These are phyloP conservation scores for Drosophila ochracea DNA, from an alignment of 2,888 invertebrate genomes.

Conservation along the genomic window DNA sequence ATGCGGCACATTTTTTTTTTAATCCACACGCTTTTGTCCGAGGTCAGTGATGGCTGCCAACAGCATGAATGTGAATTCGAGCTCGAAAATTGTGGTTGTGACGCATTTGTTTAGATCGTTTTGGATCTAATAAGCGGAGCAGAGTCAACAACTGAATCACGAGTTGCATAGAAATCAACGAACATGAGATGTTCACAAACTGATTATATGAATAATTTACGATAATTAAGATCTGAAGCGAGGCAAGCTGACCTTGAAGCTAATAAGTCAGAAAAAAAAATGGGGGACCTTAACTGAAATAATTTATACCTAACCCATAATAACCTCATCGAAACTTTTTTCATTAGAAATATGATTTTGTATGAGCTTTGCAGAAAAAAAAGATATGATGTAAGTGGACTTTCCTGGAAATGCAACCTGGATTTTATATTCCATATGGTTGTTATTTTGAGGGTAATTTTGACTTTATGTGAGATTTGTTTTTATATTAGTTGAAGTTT, in stretches of 20 bases:
- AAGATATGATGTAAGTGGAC: background rate
- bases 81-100: constrained; percentile 21
- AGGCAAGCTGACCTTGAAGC: constrained; percentile 21
- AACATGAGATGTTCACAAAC: constrained; percentile 5
- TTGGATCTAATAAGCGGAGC: constrained; percentile 31
- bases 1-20: constrained; percentile 14
- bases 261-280: constrained; percentile 3
- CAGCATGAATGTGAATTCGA: constrained; percentile 13
- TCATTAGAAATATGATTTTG: constrained; percentile 8
- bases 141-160: constrained; percentile 42
- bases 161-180: constrained; percentile 12
- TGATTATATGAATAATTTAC: constrained; percentile 39
- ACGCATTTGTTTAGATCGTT: constrained; percentile 27
- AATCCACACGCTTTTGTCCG: constrained; percentile 46
- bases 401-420: background rate
- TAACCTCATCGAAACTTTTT: constrained; percentile 1
- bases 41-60: constrained; percentile 62
- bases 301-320: background rate
- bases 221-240: constrained; percentile 32
- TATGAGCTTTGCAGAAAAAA: background rate
- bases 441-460: background rate
- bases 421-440: background rate
- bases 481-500: background rate
- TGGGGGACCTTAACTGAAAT: constrained; percentile 3
- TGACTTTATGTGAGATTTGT: background rate